Conservation (phyloP, 2,888 invertebrate species). For the Dicyrtoma fusca region DNA sequence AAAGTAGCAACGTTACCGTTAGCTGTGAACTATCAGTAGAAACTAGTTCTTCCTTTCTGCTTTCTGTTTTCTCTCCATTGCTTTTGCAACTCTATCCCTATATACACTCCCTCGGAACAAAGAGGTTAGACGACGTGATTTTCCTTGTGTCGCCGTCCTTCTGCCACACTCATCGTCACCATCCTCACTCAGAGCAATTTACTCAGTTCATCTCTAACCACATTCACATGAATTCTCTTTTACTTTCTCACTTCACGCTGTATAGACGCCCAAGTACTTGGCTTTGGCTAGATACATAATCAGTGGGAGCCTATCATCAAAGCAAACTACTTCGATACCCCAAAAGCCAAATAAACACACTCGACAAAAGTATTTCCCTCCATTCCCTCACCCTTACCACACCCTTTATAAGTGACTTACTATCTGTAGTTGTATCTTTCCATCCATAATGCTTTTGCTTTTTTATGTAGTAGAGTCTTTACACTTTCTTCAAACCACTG, state of each 20-base stretch:
- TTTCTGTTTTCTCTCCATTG: background rate
- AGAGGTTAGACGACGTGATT: slow-evolving; percentile 23
- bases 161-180: slow-evolving; percentile 5
- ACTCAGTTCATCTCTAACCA: slow-evolving; percentile 23
- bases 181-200: slow-evolving; percentile 12
- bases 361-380: slow-evolving; percentile 6
- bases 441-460: too few species aligned
- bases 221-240: slow-evolving; percentile 24
- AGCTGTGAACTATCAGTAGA: too few species aligned
- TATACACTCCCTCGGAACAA: background rate
- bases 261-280: background rate
- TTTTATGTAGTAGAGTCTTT: too few species aligned
- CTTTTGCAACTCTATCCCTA: background rate
- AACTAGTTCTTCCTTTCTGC: background rate
- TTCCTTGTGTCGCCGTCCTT: slow-evolving; percentile 3
- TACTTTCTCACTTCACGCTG: background rate
- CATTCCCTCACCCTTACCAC: background rate
- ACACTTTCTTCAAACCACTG: too few species aligned
- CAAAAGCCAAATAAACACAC: slow-evolving; percentile 8
- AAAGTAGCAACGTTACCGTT: too few species aligned
- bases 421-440: too few species aligned
- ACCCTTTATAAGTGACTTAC: too few species aligned
- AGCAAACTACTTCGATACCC: slow-evolving; percentile 14
- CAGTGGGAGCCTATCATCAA: slow-evolving; percentile 12
- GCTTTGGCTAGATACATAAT: too few species aligned